These are phyloP conservation scores for Acronicta alni DNA, from an alignment of 2,888 invertebrate species.

Conservation along the genomic window DNA sequence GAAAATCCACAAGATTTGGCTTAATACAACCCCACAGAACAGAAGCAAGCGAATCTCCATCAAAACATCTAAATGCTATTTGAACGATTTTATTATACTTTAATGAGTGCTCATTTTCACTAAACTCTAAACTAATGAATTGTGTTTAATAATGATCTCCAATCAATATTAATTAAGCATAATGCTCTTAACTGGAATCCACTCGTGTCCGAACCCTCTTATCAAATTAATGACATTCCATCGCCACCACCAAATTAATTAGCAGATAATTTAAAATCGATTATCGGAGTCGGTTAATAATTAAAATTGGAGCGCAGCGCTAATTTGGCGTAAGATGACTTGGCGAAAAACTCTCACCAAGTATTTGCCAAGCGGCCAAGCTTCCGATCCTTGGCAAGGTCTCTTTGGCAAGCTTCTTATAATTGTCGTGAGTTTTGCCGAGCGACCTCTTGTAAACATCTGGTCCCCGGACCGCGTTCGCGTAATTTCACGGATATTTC, in stretches of 20 bases:
- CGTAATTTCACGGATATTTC: constrained; percentile 26
- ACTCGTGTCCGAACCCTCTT: constrained; percentile 15
- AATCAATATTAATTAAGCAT: constrained; percentile 17
- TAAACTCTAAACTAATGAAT: neutral
- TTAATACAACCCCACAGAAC: no score
- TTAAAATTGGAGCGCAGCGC: constrained; percentile 44
- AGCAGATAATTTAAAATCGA: constrained; percentile 53
- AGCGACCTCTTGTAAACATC: constrained; percentile 54
- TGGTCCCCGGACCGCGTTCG: constrained; percentile 29
- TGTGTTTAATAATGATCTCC: neutral
- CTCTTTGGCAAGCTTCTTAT: constrained; percentile 31
- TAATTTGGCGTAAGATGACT: constrained; percentile 36
- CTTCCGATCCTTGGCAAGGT: constrained; percentile 23
- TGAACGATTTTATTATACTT: no score
- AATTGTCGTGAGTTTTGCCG: constrained; percentile 33
- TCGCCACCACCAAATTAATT: constrained; percentile 47
- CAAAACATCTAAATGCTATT: no score
- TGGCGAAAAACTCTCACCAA: constrained; percentile 33
- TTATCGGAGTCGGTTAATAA: constrained; percentile 46
- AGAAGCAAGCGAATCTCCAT: no score
- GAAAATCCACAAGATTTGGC: no score
- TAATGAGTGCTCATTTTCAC: neutral
- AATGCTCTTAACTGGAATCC: constrained; percentile 10
- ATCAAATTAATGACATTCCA: constrained; percentile 30
- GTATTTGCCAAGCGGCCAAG: constrained; percentile 33